Evolutionary conservation across 2,888 invertebrate genomes (phyloP).

Genomic region (Apoderus coryli): DNA sequence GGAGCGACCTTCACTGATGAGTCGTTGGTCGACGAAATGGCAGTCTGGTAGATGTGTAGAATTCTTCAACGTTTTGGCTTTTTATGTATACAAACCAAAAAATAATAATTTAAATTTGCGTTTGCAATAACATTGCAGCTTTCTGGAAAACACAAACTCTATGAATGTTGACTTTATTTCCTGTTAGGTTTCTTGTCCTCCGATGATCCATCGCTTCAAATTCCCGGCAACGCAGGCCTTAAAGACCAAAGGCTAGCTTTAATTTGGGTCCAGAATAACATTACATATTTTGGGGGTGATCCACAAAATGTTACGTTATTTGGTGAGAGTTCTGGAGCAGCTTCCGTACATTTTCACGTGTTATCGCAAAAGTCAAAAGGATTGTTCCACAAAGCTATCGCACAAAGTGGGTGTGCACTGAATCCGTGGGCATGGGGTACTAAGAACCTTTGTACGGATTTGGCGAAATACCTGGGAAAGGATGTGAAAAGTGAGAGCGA

Average conservation of each 20-base stretch:
- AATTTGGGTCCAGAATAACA: conserved; percentile 37
- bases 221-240: conserved; percentile 38
- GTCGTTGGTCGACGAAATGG: no score
- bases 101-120: no score
- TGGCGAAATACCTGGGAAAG: conserved; percentile 16
- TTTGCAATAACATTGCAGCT: no score
- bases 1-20: no score
- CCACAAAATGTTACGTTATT: conserved; percentile 33
- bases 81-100: no score
- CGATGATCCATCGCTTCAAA: conserved; percentile 9
- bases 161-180: no score
- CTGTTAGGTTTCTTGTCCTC: conserved; percentile 13
- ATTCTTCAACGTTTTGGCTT: no score
- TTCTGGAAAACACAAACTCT: no score
- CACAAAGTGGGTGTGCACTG: conserved; percentile 23
- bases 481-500: conserved; percentile 18
- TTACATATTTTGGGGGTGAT: conserved; percentile 35
- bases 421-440: conserved; percentile 18
- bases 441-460: conserved; percentile 9
- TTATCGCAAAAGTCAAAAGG: conserved; percentile 14
- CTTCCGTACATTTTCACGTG: conserved; percentile 13
- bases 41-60: no score
- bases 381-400: conserved; percentile 23
- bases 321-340: conserved; percentile 16
- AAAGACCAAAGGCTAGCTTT: conserved; percentile 37